Conservation (phyloP, 2,888 invertebrate species). For the Drosophila infuscata region DNA sequence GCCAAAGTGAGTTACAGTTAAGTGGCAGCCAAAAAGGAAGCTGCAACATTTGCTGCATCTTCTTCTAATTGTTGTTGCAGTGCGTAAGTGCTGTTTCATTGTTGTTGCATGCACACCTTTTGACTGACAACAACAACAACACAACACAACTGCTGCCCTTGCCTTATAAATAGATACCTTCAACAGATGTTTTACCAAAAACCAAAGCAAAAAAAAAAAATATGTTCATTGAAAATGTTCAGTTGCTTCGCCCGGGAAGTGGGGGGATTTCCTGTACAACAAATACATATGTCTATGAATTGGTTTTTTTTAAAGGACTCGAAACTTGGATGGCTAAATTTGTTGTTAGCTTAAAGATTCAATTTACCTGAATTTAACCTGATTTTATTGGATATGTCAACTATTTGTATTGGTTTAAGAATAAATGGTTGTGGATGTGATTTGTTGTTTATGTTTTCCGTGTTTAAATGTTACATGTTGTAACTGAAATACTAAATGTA, state of each 20-base stretch:
- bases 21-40: conserved; percentile 80
- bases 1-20: conserved; percentile 78
- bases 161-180: conserved; percentile 40
- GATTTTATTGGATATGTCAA: too few relatives aligned
- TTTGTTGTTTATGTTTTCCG: background rate
- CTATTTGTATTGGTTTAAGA: background rate
- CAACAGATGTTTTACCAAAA: conserved; percentile 48
- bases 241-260: background rate
- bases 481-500: accelerated
- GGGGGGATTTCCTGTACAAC: conserved; percentile 16
- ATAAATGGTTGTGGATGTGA: background rate
- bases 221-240: conserved; percentile 31
- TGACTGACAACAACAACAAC: conserved; percentile 39
- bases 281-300: background rate
- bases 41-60: conserved; percentile 70
- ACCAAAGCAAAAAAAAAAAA: background rate
- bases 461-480: background rate
- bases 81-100: conserved; percentile 75
- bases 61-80: conserved; percentile 35
- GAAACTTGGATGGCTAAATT: background rate
- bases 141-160: conserved; percentile 21
- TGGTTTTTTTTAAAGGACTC: background rate
- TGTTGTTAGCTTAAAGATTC: background rate
- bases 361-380: too few relatives aligned
- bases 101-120: conserved; percentile 72